phyloP scores from a whole-genome alignment of 2,888 invertebrate genomes.

The Terebella lapidaria region DNA sequence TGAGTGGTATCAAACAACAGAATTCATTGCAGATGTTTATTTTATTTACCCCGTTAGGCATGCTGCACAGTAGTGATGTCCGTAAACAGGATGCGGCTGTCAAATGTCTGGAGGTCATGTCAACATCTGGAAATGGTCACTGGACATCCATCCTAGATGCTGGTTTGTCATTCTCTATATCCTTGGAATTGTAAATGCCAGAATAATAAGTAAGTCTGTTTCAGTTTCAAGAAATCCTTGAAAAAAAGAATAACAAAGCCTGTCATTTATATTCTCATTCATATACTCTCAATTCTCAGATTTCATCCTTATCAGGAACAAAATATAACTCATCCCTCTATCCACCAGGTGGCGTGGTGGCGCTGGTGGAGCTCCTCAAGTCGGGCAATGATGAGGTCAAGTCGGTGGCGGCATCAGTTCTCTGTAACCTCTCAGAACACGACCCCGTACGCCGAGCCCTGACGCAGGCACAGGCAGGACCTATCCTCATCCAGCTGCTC shows the following conservation, averaged over 20 bases:
- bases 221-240: too few relatives aligned
- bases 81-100: constrained; percentile 47
- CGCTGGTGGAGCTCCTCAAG: constrained; percentile 41
- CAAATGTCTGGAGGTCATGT: constrained; percentile 49
- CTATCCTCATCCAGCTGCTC: constrained; percentile 45
- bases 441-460: constrained; percentile 39
- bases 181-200: neutral
- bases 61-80: too few relatives aligned
- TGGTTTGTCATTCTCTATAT: constrained; percentile 30
- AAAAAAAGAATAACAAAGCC: too few relatives aligned
- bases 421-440: constrained; percentile 52
- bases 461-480: constrained; percentile 38
- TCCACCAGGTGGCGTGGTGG: constrained; percentile 41
- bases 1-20: too few relatives aligned
- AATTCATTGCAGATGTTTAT: too few relatives aligned
- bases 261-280: too few relatives aligned
- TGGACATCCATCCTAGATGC: constrained; percentile 47
- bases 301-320: too few relatives aligned
- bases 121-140: constrained; percentile 41
- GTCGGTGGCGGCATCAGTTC: constrained; percentile 46
- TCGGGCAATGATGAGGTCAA: constrained; percentile 43
- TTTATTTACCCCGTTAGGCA: too few relatives aligned
- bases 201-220: neutral
- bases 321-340: too few relatives aligned
- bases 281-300: too few relatives aligned